Conservation (phyloP, 2,113 vertebrate species). For the Vireo altiloquus region DNA sequence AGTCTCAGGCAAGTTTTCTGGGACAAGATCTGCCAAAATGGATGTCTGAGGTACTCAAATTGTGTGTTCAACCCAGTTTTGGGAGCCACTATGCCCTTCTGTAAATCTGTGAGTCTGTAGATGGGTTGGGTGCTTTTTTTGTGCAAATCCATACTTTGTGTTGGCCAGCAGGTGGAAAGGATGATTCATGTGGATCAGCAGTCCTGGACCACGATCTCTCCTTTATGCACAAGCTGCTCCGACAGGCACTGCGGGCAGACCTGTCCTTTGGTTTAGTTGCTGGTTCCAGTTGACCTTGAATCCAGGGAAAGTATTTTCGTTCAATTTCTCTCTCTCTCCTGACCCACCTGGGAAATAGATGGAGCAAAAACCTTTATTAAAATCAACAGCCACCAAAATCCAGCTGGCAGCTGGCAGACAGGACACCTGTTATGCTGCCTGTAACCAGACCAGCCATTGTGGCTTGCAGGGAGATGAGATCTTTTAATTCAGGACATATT, state of each 20-base stretch:
- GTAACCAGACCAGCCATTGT: neutral
- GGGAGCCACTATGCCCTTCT: accelerated
- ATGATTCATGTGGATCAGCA: neutral
- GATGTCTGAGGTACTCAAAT: neutral
- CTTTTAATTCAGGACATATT: conserved; percentile 4
- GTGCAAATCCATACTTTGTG: neutral
- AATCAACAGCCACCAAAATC: neutral
- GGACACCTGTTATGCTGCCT: neutral
- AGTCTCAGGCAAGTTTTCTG: neutral
- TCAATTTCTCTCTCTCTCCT: neutral
- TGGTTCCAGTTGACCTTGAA: neutral
- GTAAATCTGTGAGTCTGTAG: neutral
- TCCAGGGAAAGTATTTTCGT: neutral
- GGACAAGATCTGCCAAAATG: neutral
- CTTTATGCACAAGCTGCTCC: neutral
- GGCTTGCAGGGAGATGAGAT: neutral
- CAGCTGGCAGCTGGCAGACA: neutral
- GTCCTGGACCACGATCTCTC: neutral
- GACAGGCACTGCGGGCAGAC: neutral
- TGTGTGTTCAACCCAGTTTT: neutral
- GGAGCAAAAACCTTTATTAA: neutral
- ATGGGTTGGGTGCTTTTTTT: neutral
- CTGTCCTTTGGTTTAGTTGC: neutral
- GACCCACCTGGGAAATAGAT: neutral
- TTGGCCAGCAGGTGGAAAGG: neutral